Conservation (phyloP, 2,113 vertebrate genomes). For the Nothobranchius furzeri region DNA sequence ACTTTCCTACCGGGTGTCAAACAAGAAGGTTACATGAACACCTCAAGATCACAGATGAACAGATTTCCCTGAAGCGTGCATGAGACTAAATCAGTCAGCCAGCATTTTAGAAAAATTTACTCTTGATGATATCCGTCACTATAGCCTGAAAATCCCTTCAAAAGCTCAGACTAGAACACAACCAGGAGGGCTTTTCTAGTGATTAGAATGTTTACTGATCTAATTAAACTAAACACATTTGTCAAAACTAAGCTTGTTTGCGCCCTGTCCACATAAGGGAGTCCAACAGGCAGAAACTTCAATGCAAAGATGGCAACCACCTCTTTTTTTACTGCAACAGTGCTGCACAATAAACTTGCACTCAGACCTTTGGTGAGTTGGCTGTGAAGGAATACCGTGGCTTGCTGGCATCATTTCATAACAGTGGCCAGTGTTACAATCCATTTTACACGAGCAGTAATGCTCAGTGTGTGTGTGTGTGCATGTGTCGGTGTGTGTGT, state of each 20-base stretch:
- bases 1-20: constrained; percentile 51
- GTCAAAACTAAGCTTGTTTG: constrained; percentile 20
- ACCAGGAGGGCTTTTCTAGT: constrained; percentile 45
- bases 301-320: neutral
- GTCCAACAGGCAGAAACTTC: constrained; percentile 15
- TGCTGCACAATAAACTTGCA: constrained; percentile 26
- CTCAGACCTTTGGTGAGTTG: constrained; percentile 41
- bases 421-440: constrained; percentile 73
- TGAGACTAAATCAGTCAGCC: constrained; percentile 61
- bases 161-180: constrained; percentile 47
- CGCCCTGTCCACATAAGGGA: constrained; percentile 12
- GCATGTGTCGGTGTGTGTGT: constrained; percentile 57
- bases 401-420: constrained; percentile 71
- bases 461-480: constrained; percentile 45
- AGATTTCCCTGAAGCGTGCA: constrained; percentile 59
- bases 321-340: constrained; percentile 17
- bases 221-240: constrained; percentile 31
- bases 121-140: constrained; percentile 49
- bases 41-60: constrained; percentile 65
- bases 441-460: constrained; percentile 71
- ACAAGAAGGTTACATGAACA: constrained; percentile 61
- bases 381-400: constrained; percentile 56
- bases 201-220: constrained; percentile 36
- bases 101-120: constrained; percentile 48
- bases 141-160: constrained; percentile 54